phyloP scores from a whole-genome alignment of 2,113 vertebrate genomes.

The Halichoeres trimaculatus region DNA sequence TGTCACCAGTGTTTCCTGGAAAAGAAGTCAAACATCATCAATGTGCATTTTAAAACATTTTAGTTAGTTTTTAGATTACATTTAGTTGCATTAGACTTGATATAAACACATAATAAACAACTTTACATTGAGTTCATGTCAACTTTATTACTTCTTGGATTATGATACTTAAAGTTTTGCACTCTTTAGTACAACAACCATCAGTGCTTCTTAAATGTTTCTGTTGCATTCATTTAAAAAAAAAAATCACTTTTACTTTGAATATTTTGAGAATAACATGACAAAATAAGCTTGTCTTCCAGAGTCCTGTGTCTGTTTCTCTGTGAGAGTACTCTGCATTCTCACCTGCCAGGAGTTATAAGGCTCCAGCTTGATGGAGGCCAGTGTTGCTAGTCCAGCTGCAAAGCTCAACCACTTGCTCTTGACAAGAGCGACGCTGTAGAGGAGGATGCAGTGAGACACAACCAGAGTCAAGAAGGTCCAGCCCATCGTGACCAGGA shows the following conservation, averaged over 20 bases:
- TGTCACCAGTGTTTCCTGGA: slow-evolving; percentile 84
- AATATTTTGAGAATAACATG: no score
- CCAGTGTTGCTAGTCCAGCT: slow-evolving; percentile 89
- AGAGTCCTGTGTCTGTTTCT: background rate
- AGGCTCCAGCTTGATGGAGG: slow-evolving; percentile 95
- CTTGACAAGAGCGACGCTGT: slow-evolving; percentile 87
- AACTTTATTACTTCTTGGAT: no score
- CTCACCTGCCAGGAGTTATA: slow-evolving; percentile 94
- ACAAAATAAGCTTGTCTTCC: no score
- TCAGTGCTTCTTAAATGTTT: no score
- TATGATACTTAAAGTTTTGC: no score
- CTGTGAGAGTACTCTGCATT: background rate
- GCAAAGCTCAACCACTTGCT: slow-evolving; percentile 91
- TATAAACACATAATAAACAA: no score
- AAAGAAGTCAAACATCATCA: background rate
- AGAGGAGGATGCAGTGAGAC: slow-evolving; percentile 92
- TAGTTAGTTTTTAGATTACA: no score
- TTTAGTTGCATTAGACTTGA: no score
- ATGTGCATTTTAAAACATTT: background rate
- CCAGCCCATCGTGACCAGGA: slow-evolving; percentile 91
- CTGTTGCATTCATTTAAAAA: no score
- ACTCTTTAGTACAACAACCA: no score
- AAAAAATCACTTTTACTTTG: no score
- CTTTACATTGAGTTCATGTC: no score
- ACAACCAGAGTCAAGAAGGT: slow-evolving; percentile 90